Percentiles rank a stretch among this genome's conserved stretches.
phyloP scores from a whole-genome alignment of 2,113 vertebrate genomes.

The Antechinus flavipes region DNA sequence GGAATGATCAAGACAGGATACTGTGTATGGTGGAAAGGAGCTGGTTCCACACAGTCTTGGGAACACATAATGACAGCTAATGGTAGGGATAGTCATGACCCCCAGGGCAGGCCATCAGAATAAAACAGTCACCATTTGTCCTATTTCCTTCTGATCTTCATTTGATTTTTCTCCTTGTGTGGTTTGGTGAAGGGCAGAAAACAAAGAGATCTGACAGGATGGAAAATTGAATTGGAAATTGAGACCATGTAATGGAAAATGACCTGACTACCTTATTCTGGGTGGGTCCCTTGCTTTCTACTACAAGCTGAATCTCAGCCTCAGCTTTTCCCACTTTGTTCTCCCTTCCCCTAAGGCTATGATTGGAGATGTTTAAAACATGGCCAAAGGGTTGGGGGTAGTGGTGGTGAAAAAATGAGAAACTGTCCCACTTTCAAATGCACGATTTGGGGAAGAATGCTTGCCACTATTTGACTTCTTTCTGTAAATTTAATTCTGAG shows the following conservation, averaged over 20 bases:
- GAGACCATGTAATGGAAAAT: neutral
- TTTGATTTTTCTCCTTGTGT: neutral
- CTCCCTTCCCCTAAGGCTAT: neutral
- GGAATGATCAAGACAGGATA: neutral
- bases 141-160: neutral
- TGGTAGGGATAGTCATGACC: neutral
- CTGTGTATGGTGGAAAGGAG: neutral
- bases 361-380: neutral
- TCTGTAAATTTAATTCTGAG: neutral
- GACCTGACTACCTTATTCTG: neutral
- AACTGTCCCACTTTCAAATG: neutral
- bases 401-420: neutral
- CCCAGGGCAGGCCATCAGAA: neutral
- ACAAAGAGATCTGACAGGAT: neutral
- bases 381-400: neutral
- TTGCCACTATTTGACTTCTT: neutral
- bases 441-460: neutral
- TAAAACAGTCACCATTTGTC: neutral
- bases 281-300: neutral
- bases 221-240: neutral
- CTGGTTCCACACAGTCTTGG: neutral
- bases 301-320: neutral
- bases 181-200: neutral
- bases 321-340: neutral
- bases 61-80: neutral